Conservation (phyloP, 2,888 invertebrate genomes). For the Graphium colonna region DNA sequence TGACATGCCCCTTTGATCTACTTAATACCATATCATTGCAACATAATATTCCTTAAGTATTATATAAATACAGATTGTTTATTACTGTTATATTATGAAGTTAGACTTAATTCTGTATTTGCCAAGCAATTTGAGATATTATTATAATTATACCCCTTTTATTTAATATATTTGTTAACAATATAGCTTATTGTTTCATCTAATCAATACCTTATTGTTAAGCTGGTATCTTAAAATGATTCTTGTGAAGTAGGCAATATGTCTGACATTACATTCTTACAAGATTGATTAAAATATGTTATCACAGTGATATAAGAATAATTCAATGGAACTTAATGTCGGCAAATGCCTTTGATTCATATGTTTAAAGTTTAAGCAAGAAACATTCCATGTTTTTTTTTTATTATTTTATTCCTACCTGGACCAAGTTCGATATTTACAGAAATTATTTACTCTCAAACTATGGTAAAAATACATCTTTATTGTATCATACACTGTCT, state of each 20-base stretch:
- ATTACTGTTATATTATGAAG: conserved; percentile 33
- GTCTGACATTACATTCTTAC: no score
- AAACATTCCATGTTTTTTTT: neutral
- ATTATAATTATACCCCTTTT: conserved; percentile 8
- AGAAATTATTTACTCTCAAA: neutral
- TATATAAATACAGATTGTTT: conserved; percentile 24
- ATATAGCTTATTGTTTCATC: conserved; percentile 1
- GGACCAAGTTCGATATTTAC: neutral
- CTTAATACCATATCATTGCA: conserved; percentile 1
- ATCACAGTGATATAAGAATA: no score
- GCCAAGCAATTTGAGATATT: conserved; percentile 30
- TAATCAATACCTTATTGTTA: neutral
- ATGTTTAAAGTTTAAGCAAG: no score
- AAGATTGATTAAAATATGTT: no score
- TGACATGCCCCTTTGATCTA: neutral
- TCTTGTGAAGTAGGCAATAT: no score
- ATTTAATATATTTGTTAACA: conserved; percentile 7
- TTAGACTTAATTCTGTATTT: conserved; percentile 29
- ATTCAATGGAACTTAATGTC: no score
- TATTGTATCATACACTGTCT: conserved; percentile 15
- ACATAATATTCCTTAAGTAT: conserved; percentile 7
- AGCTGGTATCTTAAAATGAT: no score
- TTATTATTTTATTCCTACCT: neutral
- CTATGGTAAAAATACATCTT: neutral
- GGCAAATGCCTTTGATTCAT: no score